These are phyloP conservation scores for Tribolium castaneum DNA, from an alignment of 1,140 invertebrate genomes.

Conservation along the genomic window DNA sequence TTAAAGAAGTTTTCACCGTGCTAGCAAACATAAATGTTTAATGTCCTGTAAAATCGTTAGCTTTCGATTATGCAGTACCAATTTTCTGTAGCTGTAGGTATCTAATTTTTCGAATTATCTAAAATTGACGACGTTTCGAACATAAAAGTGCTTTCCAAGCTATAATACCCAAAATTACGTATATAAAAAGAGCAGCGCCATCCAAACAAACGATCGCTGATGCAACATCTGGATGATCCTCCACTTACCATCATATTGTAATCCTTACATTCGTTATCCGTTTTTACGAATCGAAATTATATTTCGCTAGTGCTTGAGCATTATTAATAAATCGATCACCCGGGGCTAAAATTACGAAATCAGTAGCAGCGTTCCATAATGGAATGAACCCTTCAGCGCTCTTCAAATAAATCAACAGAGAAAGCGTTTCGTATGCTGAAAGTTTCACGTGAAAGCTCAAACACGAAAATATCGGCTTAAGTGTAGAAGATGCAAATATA, in stretches of 20 bases:
- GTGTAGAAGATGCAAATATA: slow-evolving; percentile 47
- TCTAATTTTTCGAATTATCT: slow-evolving; percentile 33
- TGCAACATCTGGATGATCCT: slow-evolving; percentile 31
- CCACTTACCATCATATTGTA: not conserved
- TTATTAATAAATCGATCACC: too few relatives aligned
- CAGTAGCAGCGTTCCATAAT: slow-evolving; percentile 11
- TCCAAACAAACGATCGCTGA: slow-evolving; percentile 9
- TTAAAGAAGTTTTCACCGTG: slow-evolving; percentile 34
- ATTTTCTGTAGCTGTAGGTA: slow-evolving; percentile 32
- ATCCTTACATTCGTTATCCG: not conserved
- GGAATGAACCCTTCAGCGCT: slow-evolving; percentile 24
- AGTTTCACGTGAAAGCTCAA: slow-evolving; percentile 42
- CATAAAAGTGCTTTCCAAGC: slow-evolving; percentile 14
- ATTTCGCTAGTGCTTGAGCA: not conserved
- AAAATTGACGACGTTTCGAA: slow-evolving; percentile 22
- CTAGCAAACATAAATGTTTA: slow-evolving; percentile 30
- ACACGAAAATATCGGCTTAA: slow-evolving; percentile 48
- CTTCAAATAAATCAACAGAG: slow-evolving; percentile 39
- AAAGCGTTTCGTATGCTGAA: slow-evolving; percentile 41
- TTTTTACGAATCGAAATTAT: not conserved
- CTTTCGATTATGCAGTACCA: slow-evolving; percentile 30
- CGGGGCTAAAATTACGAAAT: not conserved
- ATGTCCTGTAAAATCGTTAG: slow-evolving; percentile 34
- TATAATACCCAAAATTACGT: slow-evolving; percentile 2
- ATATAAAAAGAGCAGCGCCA: slow-evolving; percentile 7